These are phyloP conservation scores for Chymomyza caudatula DNA, from an alignment of 2,888 invertebrate species.

Conservation along the genomic window DNA sequence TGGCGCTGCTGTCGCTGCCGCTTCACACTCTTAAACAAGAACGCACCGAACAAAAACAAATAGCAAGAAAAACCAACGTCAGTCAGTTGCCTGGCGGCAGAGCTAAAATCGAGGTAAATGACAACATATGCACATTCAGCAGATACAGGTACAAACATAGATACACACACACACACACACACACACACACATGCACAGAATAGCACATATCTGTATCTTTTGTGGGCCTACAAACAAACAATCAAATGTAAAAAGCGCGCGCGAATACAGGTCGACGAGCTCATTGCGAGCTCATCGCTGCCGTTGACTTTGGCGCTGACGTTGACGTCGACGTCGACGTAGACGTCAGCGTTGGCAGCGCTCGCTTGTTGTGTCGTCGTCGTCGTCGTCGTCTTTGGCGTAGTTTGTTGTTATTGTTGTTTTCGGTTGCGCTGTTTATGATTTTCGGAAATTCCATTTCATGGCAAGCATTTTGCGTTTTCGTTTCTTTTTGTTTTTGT, in stretches of 20 bases:
- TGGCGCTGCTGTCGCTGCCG: slow-evolving; percentile 36
- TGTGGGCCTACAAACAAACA: slow-evolving; percentile 28
- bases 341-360: background rate
- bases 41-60: slow-evolving; percentile 13
- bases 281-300: slow-evolving; percentile 30
- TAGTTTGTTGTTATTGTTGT: slow-evolving; percentile 42
- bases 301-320: background rate
- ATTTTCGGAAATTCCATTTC: slow-evolving; percentile 69
- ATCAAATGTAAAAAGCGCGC: slow-evolving; percentile 68
- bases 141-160: slow-evolving; percentile 15
- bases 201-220: slow-evolving; percentile 11
- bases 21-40: slow-evolving; percentile 52
- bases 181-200: slow-evolving; percentile 4
- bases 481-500: background rate
- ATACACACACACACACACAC: slow-evolving; percentile 7
- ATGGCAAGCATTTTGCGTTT: slow-evolving; percentile 25
- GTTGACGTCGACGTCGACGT: background rate
- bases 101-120: slow-evolving; percentile 27
- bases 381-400: slow-evolving; percentile 3
- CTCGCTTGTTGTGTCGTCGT: too few relatives aligned
- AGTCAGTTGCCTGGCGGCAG: slow-evolving; percentile 38
- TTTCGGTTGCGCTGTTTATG: slow-evolving; percentile 43
- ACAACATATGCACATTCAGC: slow-evolving; percentile 55
- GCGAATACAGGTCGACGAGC: slow-evolving; percentile 70
- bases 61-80: slow-evolving; percentile 37